Evolutionary conservation across 2,797 vertebrate genomes (phyloP).

Genomic region (Galago senegalensis): DNA sequence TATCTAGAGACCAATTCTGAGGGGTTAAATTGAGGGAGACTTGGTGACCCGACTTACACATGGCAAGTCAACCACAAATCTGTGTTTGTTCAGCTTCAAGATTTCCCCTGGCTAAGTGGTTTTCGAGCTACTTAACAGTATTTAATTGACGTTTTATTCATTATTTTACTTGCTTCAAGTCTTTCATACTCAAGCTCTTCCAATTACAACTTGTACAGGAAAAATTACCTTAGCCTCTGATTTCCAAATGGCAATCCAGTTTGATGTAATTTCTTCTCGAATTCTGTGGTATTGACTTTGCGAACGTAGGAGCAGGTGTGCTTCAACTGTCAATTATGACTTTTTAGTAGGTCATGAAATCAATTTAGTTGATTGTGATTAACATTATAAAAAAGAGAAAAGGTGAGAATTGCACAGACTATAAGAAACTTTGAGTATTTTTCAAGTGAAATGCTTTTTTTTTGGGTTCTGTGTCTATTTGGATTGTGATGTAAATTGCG

Average conservation of each 20-base stretch:
- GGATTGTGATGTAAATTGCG: background rate
- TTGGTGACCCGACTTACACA: constrained; percentile 44
- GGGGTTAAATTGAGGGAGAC: constrained; percentile 27
- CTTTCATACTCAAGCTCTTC: constrained; percentile 60
- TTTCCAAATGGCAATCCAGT: constrained; percentile 59
- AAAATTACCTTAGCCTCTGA: constrained; percentile 30
- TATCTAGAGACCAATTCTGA: constrained; percentile 44
- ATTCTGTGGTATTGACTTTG: background rate
- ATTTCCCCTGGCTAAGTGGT: constrained; percentile 71
- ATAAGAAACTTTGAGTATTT: background rate
- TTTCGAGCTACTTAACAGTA: constrained; percentile 64
- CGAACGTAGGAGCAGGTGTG: background rate
- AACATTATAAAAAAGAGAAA: background rate
- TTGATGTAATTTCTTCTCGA: constrained; percentile 58
- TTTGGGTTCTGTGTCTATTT: background rate
- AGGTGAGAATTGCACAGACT: background rate
- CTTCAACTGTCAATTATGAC: constrained; percentile 17
- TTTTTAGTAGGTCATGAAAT: background rate
- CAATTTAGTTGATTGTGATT: constrained; percentile 29
- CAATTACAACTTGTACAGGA: constrained; percentile 45
- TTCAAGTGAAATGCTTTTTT: background rate
- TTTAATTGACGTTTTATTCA: constrained; percentile 76
- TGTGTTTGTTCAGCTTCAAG: constrained; percentile 54
- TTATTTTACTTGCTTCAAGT: constrained; percentile 64
- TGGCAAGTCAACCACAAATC: constrained; percentile 23